Percentiles rank a stretch among this genome's conserved stretches.
These are phyloP conservation scores for Morpho deidamia DNA, from an alignment of 2,888 invertebrate genomes.

Conservation along the genomic window DNA sequence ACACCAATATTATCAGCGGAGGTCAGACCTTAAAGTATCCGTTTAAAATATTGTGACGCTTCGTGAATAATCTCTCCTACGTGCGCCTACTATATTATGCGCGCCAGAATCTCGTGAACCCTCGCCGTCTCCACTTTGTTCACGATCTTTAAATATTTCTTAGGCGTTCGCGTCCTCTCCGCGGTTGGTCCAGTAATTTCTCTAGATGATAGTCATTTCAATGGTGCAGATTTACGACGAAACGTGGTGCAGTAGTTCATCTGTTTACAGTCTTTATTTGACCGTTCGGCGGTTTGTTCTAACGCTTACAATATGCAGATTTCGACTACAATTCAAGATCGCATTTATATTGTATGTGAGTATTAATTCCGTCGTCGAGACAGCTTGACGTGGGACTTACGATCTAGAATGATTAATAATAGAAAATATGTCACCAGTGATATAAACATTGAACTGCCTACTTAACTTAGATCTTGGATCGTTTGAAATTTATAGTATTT, in stretches of 20 bases:
- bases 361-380: slow-evolving; percentile 32
- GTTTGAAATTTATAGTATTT: slow-evolving; percentile 12
- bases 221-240: slow-evolving; percentile 59
- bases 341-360: slow-evolving; percentile 44
- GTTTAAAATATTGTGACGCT: slow-evolving; percentile 70
- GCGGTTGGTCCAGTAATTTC: slow-evolving; percentile 51
- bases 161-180: slow-evolving; percentile 33
- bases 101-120: slow-evolving; percentile 29
- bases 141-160: slow-evolving; percentile 6
- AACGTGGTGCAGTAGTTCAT: slow-evolving; percentile 47
- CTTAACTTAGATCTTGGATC: slow-evolving; percentile 3
- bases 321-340: slow-evolving; percentile 43
- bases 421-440: slow-evolving; percentile 21
- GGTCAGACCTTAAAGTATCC: slow-evolving; percentile 57
- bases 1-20: slow-evolving; percentile 57
- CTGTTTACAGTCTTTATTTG: slow-evolving; percentile 52
- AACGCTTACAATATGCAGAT: slow-evolving; percentile 48
- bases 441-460: slow-evolving; percentile 20
- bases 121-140: slow-evolving; percentile 7
- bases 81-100: slow-evolving; percentile 40
- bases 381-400: slow-evolving; percentile 20
- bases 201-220: slow-evolving; percentile 65
- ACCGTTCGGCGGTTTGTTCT: slow-evolving; percentile 46
- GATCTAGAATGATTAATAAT: slow-evolving; percentile 21
- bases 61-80: slow-evolving; percentile 58